phyloP scores from a whole-genome alignment of 2,797 vertebrate genomes.

The Parambassis ranga region DNA sequence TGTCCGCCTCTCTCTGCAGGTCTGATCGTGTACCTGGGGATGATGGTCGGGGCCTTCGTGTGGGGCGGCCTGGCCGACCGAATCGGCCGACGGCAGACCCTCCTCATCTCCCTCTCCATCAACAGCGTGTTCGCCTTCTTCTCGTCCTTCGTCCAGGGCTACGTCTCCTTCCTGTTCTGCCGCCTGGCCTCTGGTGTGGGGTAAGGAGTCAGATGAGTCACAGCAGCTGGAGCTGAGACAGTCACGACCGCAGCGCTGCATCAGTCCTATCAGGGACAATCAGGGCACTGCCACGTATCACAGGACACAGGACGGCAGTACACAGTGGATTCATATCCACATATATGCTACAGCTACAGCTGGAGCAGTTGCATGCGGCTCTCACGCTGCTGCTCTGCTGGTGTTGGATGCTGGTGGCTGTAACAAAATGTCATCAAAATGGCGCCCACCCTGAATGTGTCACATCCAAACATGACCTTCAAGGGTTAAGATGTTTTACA shows the following conservation, averaged over 20 bases:
- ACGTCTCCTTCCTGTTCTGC: conserved; percentile 95
- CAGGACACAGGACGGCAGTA: too few species aligned
- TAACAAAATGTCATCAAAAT: neutral
- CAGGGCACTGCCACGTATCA: neutral
- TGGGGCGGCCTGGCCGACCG: conserved; percentile 95
- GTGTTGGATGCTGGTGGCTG: neutral
- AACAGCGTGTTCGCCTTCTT: conserved; percentile 98
- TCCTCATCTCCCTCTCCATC: conserved; percentile 98
- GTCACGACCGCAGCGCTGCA: conserved; percentile 9
- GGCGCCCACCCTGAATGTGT: neutral
- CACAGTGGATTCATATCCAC: too few species aligned
- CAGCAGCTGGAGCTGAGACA: conserved; percentile 1
- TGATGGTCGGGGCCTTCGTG: conserved; percentile 97
- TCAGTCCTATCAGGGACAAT: conserved; percentile 6
- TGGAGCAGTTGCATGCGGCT: too few species aligned
- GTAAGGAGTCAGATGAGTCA: conserved; percentile 77
- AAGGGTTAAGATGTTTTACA: too few species aligned
- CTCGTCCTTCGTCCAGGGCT: conserved; percentile 98
- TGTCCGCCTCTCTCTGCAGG: conserved; percentile 73
- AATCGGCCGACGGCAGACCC: conserved; percentile 92
- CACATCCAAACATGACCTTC: neutral
- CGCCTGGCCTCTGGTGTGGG: conserved; percentile 93
- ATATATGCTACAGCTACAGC: neutral
- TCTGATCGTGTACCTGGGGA: conserved; percentile 96
- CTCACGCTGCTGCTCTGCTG: too few species aligned